Evolutionary conservation across 2,888 invertebrate species (phyloP).

Genomic region (Sarcophaga carnaria): DNA sequence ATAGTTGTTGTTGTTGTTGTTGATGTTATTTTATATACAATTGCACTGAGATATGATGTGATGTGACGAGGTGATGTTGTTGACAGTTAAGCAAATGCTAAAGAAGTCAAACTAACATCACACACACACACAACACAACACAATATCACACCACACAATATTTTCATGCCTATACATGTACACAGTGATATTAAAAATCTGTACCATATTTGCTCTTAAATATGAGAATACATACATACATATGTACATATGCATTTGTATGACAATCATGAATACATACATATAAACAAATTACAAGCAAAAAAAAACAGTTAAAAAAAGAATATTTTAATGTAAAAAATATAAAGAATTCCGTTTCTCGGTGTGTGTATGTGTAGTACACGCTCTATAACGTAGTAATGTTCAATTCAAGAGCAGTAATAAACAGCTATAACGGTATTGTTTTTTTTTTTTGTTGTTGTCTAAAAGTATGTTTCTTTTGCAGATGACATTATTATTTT

Average conservation of each 20-base stretch:
- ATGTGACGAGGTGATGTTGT: conserved; percentile 42
- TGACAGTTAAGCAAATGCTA: conserved; percentile 54
- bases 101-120: not conserved
- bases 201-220: not conserved
- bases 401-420: not conserved
- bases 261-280: not conserved
- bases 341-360: not conserved
- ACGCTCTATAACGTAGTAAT: not conserved
- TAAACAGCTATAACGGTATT: not conserved
- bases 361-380: not conserved
- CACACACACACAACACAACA: not conserved
- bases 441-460: not conserved
- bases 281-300: not conserved
- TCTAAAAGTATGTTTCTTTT: not conserved
- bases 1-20: conserved; percentile 4
- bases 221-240: not conserved
- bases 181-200: not conserved
- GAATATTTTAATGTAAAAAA: not conserved
- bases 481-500: not conserved
- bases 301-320: not conserved
- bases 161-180: not conserved
- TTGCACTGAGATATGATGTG: not conserved
- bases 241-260: not conserved
- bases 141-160: not conserved
- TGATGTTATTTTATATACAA: not conserved